A percentile compares a stretch with the other conserved stretches of the same genome.
These are phyloP conservation scores for Heliconius sara DNA, from an alignment of 2,888 invertebrate genomes.

Conservation along the genomic window DNA sequence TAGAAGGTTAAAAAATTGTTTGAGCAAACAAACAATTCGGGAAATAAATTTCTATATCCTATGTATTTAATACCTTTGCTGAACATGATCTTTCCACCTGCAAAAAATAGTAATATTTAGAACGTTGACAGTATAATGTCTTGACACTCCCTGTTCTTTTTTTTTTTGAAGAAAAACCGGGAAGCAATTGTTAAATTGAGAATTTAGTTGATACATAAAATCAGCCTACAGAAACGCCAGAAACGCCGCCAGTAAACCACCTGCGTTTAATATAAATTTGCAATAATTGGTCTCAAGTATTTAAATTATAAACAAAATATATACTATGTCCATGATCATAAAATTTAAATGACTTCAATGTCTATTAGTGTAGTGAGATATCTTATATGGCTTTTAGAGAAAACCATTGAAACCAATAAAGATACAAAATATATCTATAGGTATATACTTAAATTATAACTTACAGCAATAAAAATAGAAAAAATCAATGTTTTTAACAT, in stretches of 20 bases:
- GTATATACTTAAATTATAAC: neutral
- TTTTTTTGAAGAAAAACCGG: neutral
- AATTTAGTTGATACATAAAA: too few relatives aligned
- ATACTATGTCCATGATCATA: too few relatives aligned
- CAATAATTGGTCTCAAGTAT: neutral
- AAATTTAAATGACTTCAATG: too few relatives aligned
- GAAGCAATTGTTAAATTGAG: neutral
- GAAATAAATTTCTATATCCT: neutral
- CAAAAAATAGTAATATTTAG: slow-evolving; percentile 13
- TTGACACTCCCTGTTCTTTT: neutral
- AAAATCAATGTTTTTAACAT: neutral
- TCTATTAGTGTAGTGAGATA: too few relatives aligned
- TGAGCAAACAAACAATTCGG: neutral
- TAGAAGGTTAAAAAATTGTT: too few relatives aligned
- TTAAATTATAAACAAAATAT: neutral
- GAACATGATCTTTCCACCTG: slow-evolving; percentile 47
- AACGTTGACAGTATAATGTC: neutral
- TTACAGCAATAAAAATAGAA: neutral
- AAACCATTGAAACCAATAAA: too few relatives aligned
- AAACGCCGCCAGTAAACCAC: too few relatives aligned
- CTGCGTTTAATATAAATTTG: neutral
- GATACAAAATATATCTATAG: too few relatives aligned
- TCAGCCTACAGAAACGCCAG: neutral
- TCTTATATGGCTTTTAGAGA: too few relatives aligned
- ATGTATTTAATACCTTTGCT: slow-evolving; percentile 46